These are phyloP conservation scores for Mesoclemmys tuberculata DNA, from an alignment of 2,113 vertebrate species.

Conservation along the genomic window DNA sequence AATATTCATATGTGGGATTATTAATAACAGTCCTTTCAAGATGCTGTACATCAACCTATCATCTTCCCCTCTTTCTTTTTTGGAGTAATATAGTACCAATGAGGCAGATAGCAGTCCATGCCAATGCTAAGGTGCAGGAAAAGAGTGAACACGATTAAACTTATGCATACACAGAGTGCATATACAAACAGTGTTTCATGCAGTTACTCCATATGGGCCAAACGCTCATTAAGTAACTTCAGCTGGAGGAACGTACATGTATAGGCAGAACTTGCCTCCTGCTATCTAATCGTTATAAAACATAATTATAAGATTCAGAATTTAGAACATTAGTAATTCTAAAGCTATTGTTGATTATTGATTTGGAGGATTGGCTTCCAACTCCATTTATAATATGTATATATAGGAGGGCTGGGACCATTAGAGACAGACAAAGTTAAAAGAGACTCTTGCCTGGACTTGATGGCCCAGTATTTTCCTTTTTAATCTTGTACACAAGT, in stretches of 20 bases:
- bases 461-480: neutral
- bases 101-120: neutral
- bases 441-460: neutral
- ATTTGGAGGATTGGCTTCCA: neutral
- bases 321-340: neutral
- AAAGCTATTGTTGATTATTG: neutral
- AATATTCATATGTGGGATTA: neutral
- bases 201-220: neutral
- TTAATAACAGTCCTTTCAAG: neutral
- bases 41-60: neutral
- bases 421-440: neutral
- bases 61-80: neutral
- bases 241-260: neutral
- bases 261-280: neutral
- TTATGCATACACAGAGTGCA: neutral
- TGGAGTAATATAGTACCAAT: neutral
- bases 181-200: neutral
- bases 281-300: neutral
- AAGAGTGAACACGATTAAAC: neutral
- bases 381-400: neutral
- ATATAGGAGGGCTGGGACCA: neutral
- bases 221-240: neutral
- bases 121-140: neutral
- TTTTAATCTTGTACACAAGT: neutral
- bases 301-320: neutral